Percentiles rank a stretch among this genome's conserved stretches.
These are phyloP conservation scores for Crypturellus tataupa DNA, from an alignment of 2,797 vertebrate genomes.

Conservation along the genomic window DNA sequence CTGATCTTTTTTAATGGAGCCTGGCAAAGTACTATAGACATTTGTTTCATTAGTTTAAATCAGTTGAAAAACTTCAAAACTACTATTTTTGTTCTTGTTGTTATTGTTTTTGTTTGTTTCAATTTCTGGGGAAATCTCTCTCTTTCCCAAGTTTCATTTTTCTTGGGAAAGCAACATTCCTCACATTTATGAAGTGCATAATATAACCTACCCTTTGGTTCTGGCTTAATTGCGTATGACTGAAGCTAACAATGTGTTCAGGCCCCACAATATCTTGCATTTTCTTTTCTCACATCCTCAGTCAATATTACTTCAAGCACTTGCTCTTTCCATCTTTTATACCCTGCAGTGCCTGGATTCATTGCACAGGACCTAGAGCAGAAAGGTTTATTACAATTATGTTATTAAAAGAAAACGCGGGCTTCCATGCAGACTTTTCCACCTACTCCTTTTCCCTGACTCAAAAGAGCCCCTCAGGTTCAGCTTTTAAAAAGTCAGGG, in stretches of 20 bases:
- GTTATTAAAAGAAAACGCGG: not conserved
- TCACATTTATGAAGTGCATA: not conserved
- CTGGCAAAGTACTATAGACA: not conserved
- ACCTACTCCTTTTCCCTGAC: not conserved
- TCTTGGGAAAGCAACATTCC: not conserved
- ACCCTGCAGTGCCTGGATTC: not conserved
- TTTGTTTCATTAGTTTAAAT: not conserved
- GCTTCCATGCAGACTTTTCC: not conserved
- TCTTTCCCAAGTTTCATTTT: not conserved
- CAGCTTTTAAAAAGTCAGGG: not conserved
- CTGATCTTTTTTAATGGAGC: not conserved
- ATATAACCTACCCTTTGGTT: not conserved
- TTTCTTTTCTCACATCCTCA: not conserved
- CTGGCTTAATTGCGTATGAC: not conserved
- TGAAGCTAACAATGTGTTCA: not conserved
- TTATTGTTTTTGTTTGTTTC: not conserved
- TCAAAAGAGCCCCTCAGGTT: not conserved
- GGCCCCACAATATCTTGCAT: too few species aligned
- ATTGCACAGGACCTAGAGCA: not conserved
- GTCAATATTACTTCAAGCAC: not conserved
- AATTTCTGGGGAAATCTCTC: not conserved
- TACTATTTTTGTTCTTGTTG: not conserved
- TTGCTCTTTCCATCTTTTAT: not conserved
- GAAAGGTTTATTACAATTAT: not conserved
- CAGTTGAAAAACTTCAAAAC: not conserved